These are phyloP conservation scores for Ginglymostoma cirratum DNA, from an alignment of 2,113 vertebrate species.

Conservation along the genomic window DNA sequence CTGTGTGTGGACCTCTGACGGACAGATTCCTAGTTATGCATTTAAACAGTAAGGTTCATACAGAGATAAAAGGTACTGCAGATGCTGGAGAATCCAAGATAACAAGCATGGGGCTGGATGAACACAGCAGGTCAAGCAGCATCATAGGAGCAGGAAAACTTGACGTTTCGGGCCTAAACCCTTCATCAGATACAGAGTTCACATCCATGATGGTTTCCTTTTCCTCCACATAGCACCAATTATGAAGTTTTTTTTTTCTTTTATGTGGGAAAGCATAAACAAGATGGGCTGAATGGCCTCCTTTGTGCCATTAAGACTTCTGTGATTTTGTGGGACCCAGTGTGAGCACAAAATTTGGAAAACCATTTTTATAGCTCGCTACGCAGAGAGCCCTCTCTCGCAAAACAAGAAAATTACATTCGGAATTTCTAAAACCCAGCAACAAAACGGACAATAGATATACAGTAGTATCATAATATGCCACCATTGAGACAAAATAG, in stretches of 20 bases:
- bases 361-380: neutral
- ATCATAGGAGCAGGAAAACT: too few relatives aligned
- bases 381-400: conserved; percentile 9
- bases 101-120: too few relatives aligned
- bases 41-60: neutral
- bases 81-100: too few relatives aligned
- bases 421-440: neutral
- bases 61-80: too few relatives aligned
- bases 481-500: neutral
- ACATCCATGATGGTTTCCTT: neutral
- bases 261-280: too few relatives aligned
- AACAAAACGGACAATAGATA: neutral
- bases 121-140: too few relatives aligned
- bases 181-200: neutral
- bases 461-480: neutral
- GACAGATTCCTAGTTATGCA: neutral
- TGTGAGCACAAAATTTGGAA: neutral
- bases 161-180: too few relatives aligned
- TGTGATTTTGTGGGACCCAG: neutral
- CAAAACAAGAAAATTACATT: neutral
- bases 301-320: too few relatives aligned
- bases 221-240: neutral
- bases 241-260: neutral
- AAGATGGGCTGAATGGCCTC: too few relatives aligned
- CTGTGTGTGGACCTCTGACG: neutral